Conservation (phyloP, 2,113 vertebrate genomes). For the Ornithorhynchus anatinus region DNA sequence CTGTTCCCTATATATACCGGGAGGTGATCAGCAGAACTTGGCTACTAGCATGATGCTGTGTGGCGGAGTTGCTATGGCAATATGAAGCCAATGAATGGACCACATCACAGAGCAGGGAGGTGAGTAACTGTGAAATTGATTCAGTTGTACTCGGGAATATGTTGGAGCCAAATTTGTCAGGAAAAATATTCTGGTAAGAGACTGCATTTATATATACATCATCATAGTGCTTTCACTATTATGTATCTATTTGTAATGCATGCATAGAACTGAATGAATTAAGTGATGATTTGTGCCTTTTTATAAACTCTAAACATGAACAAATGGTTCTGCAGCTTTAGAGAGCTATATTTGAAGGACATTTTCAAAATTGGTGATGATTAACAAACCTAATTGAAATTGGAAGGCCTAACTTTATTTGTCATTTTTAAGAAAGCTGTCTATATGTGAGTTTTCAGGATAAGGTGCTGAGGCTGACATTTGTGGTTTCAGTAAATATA, state of each 20-base stretch:
- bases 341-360: neutral
- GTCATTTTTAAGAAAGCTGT: neutral
- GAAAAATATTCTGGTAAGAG: slow-evolving; percentile 76
- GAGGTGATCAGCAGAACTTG: slow-evolving; percentile 65
- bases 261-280: neutral
- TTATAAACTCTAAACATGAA: neutral
- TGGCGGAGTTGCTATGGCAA: slow-evolving; percentile 88
- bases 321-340: neutral
- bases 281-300: slow-evolving; percentile 6
- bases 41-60: slow-evolving; percentile 72
- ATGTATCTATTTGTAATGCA: slow-evolving; percentile 32
- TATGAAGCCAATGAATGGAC: slow-evolving; percentile 91
- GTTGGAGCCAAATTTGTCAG: slow-evolving; percentile 73
- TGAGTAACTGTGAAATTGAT: slow-evolving; percentile 95
- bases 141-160: slow-evolving; percentile 78
- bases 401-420: neutral
- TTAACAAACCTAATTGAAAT: neutral
- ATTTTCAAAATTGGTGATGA: slow-evolving; percentile 2
- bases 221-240: neutral
- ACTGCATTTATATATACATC: slow-evolving; percentile 49
- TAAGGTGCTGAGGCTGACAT: neutral
- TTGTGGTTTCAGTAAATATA: neutral
- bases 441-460: neutral
- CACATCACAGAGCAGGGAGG: slow-evolving; percentile 86
- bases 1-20: neutral